These are phyloP conservation scores for Eupithecia subumbrata DNA, from an alignment of 2,888 invertebrate genomes.

Conservation along the genomic window DNA sequence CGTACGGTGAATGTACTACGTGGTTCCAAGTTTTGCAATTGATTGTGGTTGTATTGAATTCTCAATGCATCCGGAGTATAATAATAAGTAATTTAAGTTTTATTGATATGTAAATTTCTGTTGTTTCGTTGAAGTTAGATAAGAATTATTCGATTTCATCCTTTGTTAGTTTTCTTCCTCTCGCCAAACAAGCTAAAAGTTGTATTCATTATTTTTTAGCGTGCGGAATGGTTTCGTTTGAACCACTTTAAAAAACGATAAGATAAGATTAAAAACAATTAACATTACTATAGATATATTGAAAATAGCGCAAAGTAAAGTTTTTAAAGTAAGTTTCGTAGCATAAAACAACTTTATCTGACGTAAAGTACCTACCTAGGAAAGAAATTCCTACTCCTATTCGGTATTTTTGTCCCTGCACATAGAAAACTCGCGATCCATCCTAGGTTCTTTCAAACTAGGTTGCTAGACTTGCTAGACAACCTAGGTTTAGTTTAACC, in stretches of 20 bases:
- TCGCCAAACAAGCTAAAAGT: not conserved
- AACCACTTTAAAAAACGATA: not conserved
- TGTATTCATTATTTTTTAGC: not conserved
- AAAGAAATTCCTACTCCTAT: no score
- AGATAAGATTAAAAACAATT: no score
- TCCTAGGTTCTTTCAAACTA: no score
- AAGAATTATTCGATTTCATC: not conserved
- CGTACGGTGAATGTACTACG: constrained; percentile 14
- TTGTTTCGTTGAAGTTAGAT: constrained; percentile 13
- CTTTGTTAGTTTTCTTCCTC: not conserved
- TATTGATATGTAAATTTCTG: constrained; percentile 22
- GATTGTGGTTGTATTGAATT: constrained; percentile 40
- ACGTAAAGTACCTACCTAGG: no score
- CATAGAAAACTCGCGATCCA: no score
- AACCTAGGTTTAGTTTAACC: no score
- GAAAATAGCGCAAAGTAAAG: no score
- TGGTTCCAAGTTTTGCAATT: constrained; percentile 48
- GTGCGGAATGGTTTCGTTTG: not conserved
- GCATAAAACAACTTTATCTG: no score
- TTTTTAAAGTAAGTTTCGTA: no score
- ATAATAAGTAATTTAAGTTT: constrained; percentile 25
- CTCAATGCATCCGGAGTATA: constrained; percentile 27
- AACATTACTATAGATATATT: no score
- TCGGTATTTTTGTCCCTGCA: no score
- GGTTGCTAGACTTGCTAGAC: no score